Percentiles rank a stretch among this genome's conserved stretches.
Conservation (phyloP, 2,888 invertebrate species). For the Parthenolecanium corni region DNA sequence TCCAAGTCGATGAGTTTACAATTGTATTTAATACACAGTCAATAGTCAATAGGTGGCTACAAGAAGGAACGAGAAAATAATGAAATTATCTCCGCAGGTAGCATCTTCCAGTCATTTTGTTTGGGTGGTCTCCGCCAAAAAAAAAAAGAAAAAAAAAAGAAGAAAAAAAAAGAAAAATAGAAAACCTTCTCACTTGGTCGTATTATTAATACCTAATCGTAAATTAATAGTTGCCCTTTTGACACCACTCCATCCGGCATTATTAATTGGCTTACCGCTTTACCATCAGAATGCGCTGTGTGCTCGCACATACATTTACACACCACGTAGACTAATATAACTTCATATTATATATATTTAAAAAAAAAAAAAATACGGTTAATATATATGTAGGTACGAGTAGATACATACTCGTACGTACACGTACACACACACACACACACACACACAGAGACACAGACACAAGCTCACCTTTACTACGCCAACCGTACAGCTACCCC, state of each 20-base stretch:
- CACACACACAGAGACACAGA: no score
- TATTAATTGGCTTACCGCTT: constrained; percentile 28
- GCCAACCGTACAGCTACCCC: neutral
- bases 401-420: no score
- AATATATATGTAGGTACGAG: no score
- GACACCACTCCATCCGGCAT: constrained; percentile 28
- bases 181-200: constrained; percentile 25
- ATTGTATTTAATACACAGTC: constrained; percentile 5
- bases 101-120: constrained; percentile 29
- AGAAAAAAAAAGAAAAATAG: neutral
- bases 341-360: no score
- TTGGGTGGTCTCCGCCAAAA: constrained; percentile 28
- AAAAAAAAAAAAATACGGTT: no score
- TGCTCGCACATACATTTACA: neutral
- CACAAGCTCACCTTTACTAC: neutral
- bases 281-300: constrained; percentile 19
- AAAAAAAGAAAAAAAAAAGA: neutral
- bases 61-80: constrained; percentile 19
- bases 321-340: no score
- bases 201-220: constrained; percentile 30
- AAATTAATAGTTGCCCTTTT: constrained; percentile 30
- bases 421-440: no score
- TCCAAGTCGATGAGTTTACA: neutral
- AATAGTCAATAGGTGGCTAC: constrained; percentile 21
- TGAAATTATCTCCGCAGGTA: constrained; percentile 28